Conservation (phyloP, 2,888 invertebrate species). For the Cataglyphis cursor region DNA sequence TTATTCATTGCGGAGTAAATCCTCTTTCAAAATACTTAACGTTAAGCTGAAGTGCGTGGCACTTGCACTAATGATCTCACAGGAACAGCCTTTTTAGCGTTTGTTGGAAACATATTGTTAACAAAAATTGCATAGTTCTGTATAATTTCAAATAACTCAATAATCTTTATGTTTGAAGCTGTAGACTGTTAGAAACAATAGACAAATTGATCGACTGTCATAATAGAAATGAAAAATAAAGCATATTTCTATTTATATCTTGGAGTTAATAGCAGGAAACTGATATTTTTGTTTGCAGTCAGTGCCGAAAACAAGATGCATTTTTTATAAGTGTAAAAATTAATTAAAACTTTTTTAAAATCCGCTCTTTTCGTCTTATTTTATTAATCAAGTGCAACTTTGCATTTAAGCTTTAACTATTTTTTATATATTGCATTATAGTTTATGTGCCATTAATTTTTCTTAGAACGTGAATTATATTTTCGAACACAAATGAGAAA, state of each 20-base stretch:
- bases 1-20: constrained; percentile 60
- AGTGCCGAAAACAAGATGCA: neutral
- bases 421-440: constrained; percentile 26
- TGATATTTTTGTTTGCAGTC: neutral
- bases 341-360: constrained; percentile 51
- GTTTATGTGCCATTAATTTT: constrained; percentile 18
- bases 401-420: constrained; percentile 19
- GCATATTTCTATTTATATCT: neutral
- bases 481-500: neutral
- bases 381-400: constrained; percentile 41
- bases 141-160: constrained; percentile 30
- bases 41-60: constrained; percentile 46
- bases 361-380: constrained; percentile 26
- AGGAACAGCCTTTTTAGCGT: constrained; percentile 32
- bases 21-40: constrained; percentile 61
- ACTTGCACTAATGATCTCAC: neutral
- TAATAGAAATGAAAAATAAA: neutral
- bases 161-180: neutral
- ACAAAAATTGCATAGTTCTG: constrained; percentile 39
- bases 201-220: neutral
- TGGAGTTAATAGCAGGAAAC: neutral
- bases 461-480: constrained; percentile 7
- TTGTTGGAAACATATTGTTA: constrained; percentile 48
- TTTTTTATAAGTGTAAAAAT: constrained; percentile 34
- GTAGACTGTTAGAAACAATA: neutral